A percentile compares a stretch with the other conserved stretches of the same genome.
Evolutionary conservation across 2,113 vertebrate genomes (phyloP).

Genomic region (Hippocampus abdominalis): DNA sequence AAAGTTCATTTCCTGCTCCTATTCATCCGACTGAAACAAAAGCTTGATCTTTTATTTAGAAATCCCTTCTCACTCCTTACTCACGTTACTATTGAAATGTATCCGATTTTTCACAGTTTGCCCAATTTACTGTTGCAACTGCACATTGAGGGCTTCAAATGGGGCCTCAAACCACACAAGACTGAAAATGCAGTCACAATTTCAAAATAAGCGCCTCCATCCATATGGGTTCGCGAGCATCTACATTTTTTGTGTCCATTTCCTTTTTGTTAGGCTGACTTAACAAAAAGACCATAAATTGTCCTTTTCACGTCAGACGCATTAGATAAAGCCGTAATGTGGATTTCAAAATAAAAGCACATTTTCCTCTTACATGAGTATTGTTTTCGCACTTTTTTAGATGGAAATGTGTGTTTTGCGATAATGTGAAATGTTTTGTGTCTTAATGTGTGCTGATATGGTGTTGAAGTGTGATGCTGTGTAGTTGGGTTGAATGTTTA

Average conservation of each 20-base stretch:
- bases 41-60: not conserved
- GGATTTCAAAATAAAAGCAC: conserved; percentile 1
- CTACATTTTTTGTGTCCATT: not conserved
- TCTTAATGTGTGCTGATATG: not conserved
- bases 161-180: too few species aligned
- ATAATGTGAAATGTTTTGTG: not conserved
- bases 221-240: not conserved
- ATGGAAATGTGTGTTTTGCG: not conserved
- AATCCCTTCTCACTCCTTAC: not conserved
- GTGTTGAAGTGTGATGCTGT: not conserved
- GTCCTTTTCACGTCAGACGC: not conserved
- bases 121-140: not conserved
- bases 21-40: not conserved
- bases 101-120: not conserved
- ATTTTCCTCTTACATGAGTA: not conserved
- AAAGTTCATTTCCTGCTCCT: not conserved
- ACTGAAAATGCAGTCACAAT: not conserved
- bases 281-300: not conserved
- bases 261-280: not conserved
- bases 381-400: not conserved
- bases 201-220: not conserved
- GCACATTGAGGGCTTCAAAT: not conserved
- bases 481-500: not conserved
- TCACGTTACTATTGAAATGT: not conserved
- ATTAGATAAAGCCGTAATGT: not conserved